A percentile compares a stretch with the other conserved stretches of the same genome.
phyloP scores from a whole-genome alignment of 2,888 invertebrate species.

The Cerastoderma edule region DNA sequence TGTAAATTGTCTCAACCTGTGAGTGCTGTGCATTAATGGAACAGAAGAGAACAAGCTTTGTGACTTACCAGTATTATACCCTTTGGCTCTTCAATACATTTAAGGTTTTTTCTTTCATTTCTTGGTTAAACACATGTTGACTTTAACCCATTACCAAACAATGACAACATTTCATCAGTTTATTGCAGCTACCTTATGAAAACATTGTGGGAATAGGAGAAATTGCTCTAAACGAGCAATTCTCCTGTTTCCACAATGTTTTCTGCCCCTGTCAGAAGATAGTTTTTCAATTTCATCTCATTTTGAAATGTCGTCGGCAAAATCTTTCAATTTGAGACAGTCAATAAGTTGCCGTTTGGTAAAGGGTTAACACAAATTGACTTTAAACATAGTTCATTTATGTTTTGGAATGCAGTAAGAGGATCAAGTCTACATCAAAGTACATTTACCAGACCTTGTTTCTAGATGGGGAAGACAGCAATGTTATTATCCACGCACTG shows the following conservation, averaged over 20 bases:
- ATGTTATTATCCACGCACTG: constrained; percentile 89
- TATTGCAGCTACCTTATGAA: too few relatives aligned
- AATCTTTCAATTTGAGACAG: background rate
- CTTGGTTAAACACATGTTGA: too few relatives aligned
- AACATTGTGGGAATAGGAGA: too few relatives aligned
- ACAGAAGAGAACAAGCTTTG: too few relatives aligned
- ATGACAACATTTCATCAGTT: too few relatives aligned
- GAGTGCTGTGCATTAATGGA: too few relatives aligned
- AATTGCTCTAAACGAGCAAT: background rate
- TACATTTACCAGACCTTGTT: constrained; percentile 92
- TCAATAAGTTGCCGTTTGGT: background rate
- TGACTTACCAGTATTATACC: too few relatives aligned
- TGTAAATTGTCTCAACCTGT: too few relatives aligned
- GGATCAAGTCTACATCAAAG: constrained; percentile 89
- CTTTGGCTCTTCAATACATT: too few relatives aligned
- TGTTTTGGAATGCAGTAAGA: constrained; percentile 84
- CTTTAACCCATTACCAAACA: too few relatives aligned
- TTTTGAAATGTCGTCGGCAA: background rate
- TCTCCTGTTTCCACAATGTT: background rate
- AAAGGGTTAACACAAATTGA: background rate
- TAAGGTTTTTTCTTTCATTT: too few relatives aligned
- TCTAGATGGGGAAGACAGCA: constrained; percentile 90
- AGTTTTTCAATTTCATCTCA: background rate
- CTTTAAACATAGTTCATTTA: background rate
- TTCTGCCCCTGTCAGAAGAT: background rate